Percentiles rank a stretch among this genome's conserved stretches.
Evolutionary conservation across 2,888 invertebrate genomes (phyloP).

Genomic region (Cantharis rustica): DNA sequence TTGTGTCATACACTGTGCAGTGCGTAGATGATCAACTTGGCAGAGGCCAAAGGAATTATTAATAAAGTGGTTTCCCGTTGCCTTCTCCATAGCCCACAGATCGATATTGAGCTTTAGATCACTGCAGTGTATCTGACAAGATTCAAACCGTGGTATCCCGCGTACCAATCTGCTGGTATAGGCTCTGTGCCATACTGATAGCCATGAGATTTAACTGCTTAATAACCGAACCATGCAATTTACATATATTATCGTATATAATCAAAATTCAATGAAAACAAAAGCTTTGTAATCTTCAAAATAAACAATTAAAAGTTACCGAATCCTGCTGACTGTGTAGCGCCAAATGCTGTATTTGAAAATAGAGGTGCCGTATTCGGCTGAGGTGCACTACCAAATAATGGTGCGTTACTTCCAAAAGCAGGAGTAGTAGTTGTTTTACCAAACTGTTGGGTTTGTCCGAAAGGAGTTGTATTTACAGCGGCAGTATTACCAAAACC

Average conservation of each 20-base stretch:
- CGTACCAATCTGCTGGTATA: no score
- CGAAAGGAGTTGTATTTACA: constrained; percentile 38
- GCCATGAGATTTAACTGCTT: no score
- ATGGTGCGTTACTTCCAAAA: constrained; percentile 64
- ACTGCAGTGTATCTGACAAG: no score
- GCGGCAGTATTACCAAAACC: constrained; percentile 42
- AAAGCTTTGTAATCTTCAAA: neutral
- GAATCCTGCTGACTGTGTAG: constrained; percentile 52
- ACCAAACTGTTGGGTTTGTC: constrained; percentile 54
- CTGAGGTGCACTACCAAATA: constrained; percentile 62
- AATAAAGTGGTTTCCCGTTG: no score
- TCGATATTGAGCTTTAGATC: no score
- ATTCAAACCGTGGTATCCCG: no score
- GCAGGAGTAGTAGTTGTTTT: constrained; percentile 63
- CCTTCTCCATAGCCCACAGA: no score
- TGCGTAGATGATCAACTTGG: no score
- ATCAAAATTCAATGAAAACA: neutral
- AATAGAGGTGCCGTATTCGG: constrained; percentile 63
- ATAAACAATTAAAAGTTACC: constrained; percentile 36
- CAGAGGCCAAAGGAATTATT: no score
- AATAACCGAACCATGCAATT: no score
- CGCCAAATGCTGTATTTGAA: constrained; percentile 70
- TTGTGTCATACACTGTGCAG: no score
- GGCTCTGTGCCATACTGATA: no score
- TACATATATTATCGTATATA: neutral